Evolutionary conservation across 2,888 invertebrate species (phyloP).

Genomic region (Syrphus vitripennis): DNA sequence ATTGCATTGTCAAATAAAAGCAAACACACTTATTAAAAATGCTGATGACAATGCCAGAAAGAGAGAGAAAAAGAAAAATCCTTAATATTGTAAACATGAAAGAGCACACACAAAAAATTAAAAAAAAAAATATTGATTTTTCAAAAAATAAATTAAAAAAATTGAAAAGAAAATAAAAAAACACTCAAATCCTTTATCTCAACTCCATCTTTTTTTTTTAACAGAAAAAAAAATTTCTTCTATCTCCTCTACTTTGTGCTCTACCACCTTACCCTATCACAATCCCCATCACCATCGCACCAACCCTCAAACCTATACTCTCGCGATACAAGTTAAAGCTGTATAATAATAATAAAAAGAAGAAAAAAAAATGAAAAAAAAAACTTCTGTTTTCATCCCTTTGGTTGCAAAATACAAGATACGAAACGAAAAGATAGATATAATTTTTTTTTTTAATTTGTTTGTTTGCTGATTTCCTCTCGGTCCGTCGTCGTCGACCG

Average conservation of each 20-base stretch:
- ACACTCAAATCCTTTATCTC: constrained; percentile 13
- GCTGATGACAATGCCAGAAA: not conserved
- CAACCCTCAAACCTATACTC: not conserved
- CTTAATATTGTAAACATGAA: constrained; percentile 53
- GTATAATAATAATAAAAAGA: constrained; percentile 52
- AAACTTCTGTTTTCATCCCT: constrained; percentile 68
- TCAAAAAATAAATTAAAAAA: constrained; percentile 10
- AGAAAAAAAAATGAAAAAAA: not conserved
- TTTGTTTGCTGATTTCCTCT: not conserved
- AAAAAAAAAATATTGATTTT: constrained; percentile 61
- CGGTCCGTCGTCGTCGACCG: not conserved
- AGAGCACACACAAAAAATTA: constrained; percentile 38
- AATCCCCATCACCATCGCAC: not conserved
- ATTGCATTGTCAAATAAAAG: constrained; percentile 7
- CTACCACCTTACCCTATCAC: not conserved
- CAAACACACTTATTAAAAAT: constrained; percentile 26
- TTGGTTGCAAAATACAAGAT: constrained; percentile 20
- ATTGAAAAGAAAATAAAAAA: constrained; percentile 10
- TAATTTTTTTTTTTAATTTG: constrained; percentile 15
- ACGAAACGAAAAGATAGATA: constrained; percentile 5
- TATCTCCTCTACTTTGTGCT: not conserved
- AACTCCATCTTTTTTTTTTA: constrained; percentile 22
- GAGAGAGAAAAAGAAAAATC: not conserved
- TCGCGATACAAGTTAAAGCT: constrained; percentile 28
- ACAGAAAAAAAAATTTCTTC: constrained; percentile 12